These are phyloP conservation scores for Pelobates fuscus DNA, from an alignment of 2,113 vertebrate genomes.

Conservation along the genomic window DNA sequence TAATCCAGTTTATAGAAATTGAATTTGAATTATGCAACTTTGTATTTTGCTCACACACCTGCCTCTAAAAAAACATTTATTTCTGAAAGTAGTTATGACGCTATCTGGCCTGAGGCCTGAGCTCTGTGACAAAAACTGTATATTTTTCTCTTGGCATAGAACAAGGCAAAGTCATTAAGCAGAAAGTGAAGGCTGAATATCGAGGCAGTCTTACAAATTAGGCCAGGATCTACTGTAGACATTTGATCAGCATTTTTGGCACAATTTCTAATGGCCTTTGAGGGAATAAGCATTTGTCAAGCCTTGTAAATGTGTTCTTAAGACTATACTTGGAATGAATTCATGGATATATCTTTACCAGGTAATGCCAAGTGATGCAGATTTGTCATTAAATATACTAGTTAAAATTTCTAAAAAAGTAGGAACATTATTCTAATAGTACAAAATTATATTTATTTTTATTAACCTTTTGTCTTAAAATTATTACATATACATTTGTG, in stretches of 20 bases:
- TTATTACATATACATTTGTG: no score
- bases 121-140: conserved; percentile 9
- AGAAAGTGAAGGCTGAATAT: conserved; percentile 11
- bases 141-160: conserved; percentile 17
- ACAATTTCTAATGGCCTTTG: neutral
- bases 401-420: no score
- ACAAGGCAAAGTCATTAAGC: conserved; percentile 28
- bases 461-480: no score
- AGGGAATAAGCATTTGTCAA: neutral
- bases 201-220: conserved; percentile 6
- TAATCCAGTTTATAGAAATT: no score
- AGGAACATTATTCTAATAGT: no score
- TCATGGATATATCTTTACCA: neutral
- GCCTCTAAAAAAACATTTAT: conserved; percentile 22
- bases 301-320: neutral
- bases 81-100: conserved; percentile 23
- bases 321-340: neutral
- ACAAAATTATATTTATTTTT: no score
- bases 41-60: conserved; percentile 20
- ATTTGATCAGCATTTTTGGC: conserved; percentile 15
- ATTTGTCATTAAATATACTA: no score
- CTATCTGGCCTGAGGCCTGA: conserved; percentile 20
- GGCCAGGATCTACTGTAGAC: neutral
- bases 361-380: neutral
- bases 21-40: neutral